Evolutionary conservation across 1,140 invertebrate species (phyloP).

Genomic region (Drosophila sulfurigaster): DNA sequence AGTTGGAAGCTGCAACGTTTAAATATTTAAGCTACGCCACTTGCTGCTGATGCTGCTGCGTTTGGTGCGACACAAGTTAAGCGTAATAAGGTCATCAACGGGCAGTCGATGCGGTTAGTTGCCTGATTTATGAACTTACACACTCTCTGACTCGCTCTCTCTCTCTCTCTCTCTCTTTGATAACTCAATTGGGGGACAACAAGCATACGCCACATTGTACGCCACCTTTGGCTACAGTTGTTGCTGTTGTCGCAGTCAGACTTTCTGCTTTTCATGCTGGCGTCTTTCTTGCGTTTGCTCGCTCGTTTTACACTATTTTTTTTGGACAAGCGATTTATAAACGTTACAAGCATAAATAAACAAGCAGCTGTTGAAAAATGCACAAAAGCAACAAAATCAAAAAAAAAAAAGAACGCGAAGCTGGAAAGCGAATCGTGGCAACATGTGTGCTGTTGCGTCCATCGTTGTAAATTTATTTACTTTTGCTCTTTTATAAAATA

Average conservation of each 20-base stretch:
- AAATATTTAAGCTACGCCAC: constrained; percentile 63
- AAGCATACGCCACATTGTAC: constrained; percentile 70
- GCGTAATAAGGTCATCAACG: constrained; percentile 76
- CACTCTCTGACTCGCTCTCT: constrained; percentile 33
- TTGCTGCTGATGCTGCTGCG: not conserved
- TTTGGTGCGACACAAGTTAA: constrained; percentile 49
- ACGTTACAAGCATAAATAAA: constrained; percentile 82
- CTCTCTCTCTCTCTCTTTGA: constrained; percentile 32
- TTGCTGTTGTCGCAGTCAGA: constrained; percentile 2
- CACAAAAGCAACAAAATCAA: constrained; percentile 24
- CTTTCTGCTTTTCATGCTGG: constrained; percentile 22
- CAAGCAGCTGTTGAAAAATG: constrained; percentile 70
- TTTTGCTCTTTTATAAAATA: constrained; percentile 80
- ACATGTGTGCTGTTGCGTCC: constrained; percentile 58
- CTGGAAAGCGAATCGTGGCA: constrained; percentile 48
- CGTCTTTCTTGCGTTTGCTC: constrained; percentile 9
- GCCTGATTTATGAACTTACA: constrained; percentile 73
- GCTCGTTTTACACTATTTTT: constrained; percentile 23
- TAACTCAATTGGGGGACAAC: constrained; percentile 75
- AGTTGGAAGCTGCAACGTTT: constrained; percentile 35
- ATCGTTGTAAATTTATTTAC: constrained; percentile 76
- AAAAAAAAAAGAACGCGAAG: not conserved
- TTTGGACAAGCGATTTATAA: constrained; percentile 77
- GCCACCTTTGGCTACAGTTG: constrained; percentile 62
- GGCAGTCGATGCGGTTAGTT: constrained; percentile 65